Evolutionary conservation across 2,797 vertebrate species (phyloP), one percentile per base, ranked within the genome.

Genomic region (Pseudomugil tenellus): DNA sequence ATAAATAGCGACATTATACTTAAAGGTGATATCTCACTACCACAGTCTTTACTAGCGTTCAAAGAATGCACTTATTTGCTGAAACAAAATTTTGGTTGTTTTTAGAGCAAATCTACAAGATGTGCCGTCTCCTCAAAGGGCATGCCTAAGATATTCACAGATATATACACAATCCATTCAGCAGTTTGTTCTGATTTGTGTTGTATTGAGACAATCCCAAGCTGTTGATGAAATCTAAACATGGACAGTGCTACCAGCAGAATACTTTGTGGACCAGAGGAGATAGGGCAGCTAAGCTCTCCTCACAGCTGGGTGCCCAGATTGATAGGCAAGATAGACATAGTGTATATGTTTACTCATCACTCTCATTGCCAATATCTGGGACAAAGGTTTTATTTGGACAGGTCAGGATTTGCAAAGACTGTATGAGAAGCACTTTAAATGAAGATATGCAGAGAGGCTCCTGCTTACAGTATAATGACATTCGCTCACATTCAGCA

Each of bases 291-390:
- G 83, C 86, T 80, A 79, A 84, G 83, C 80, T 76, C 35, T 73
- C 74, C 90, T 91, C 90, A 93, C 92, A 93, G 93, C 85, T 91
- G 92, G 89, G 77, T 93, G 91, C 81, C 79, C 92, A 90, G 92
- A 94, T 94, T 94, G 92, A 94, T 93, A 91, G 91, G 84, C 84
- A 91, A 93, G 94, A 95, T 94, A 93, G 89, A 89, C 76, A 28
- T 77, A 79, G 82, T 81, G 81, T 85, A 91, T 91, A 88, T 89
- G 88, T 91, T 92, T 87, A 84, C 87, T 90, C 92, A 91, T 92
- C 92, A 88, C 72, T 85, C 73, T 88, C 89, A 92, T 92, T 87
- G 89, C 72, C 73, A 72, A 79, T 83, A 79, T 79, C 76, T 80
- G 68, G 72, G 80, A 80, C 76, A 77, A 77, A 78, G 81, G 69